Evolutionary conservation across 2,113 vertebrate genomes (phyloP), one percentile per base, ranked within the genome.

Genomic region (Ageneiosus marmoratus): DNA sequence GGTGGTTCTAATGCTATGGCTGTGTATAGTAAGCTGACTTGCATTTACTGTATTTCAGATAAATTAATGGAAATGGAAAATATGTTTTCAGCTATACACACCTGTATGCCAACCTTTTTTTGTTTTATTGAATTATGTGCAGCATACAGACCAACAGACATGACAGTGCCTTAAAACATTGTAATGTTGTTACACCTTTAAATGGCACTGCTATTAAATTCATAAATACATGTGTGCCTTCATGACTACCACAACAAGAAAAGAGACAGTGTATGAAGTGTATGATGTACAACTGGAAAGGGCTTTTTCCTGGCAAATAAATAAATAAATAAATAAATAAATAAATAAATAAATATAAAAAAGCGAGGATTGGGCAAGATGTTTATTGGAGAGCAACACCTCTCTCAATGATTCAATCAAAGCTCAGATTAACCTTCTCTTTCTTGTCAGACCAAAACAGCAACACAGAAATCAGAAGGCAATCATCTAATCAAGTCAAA

Each of bases 401-500:
- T 83, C n/a, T 34, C 51, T 20, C 76, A 44, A 20, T 65, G 69
- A 67, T 63, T 41, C 58, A 51, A 73, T 79, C 56, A 81, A 81
- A 81, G 65, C 48, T 20, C 18, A 37, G n/a, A 77, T 78, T 72
- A 18, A 74, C 46, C 44, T 29, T 46, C 8, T 15, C 44, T 60
- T 55, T 34, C 48, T 46, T 63, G 72, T 83, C 77, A 76, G 48
- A 62, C 22, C 24, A 29, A 67, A n/a, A n/a, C n/a, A n/a, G 56
- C 77, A 69, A 50, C 15, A 24, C 76, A 76, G 67, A 29, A 29
- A 58, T 56, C 79, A 55, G 24, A n/a, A 37, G 18, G 67, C 51
- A 72, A 41, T 58, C 50, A 55, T n/a, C 27, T 82, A 72, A 81
- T 84, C 72, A 86, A 84, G 84, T 58, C 76, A 67, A 81, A 29